These are phyloP conservation scores for Asarcornis scutulata DNA, from an alignment of 2,113 vertebrate genomes.

Conservation along the genomic window DNA sequence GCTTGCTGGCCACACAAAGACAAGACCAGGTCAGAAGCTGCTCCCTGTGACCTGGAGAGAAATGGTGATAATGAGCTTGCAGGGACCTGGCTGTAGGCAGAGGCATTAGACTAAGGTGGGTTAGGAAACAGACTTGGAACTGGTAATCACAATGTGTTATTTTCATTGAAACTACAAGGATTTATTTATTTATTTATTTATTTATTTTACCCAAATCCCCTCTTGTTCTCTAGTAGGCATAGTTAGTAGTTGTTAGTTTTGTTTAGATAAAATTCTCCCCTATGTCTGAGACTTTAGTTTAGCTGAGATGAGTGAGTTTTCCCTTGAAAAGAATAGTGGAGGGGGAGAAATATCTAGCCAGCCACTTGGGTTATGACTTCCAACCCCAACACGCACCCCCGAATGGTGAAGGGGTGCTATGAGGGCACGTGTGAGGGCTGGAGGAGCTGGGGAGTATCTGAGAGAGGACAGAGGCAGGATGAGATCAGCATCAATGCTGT, in stretches of 20 bases:
- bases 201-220: not conserved
- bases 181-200: not conserved
- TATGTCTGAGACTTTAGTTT: not conserved
- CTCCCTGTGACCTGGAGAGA: not conserved
- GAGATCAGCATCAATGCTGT: not conserved
- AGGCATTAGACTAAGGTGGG: not conserved
- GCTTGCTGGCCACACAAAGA: not conserved
- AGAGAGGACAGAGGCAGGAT: not conserved
- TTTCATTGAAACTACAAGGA: not conserved
- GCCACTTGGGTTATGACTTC: not conserved
- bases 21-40: not conserved
- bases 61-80: not conserved
- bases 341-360: not conserved
- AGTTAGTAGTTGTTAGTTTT: not conserved
- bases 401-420: rapidly evolving
- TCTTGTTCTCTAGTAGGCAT: not conserved
- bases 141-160: rapidly evolving
- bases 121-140: not conserved
- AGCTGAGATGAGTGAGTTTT: not conserved
- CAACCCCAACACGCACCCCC: not conserved
- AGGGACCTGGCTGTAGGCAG: not conserved
- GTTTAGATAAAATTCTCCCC: not conserved
- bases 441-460: not conserved
- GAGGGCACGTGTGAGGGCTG: not conserved
- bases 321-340: not conserved